Conservation (phyloP, 2,888 invertebrate genomes). For the Drosophila incognita region DNA sequence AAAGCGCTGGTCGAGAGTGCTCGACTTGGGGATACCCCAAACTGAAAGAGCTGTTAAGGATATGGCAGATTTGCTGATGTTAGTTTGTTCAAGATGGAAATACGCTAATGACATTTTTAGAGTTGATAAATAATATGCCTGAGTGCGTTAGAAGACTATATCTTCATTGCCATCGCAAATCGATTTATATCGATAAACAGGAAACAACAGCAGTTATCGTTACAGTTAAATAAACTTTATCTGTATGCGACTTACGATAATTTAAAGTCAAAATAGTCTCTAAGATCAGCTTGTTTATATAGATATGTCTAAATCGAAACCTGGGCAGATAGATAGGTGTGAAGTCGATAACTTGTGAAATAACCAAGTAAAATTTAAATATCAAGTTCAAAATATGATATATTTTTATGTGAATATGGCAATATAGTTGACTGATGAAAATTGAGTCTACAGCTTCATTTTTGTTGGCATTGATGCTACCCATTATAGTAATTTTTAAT, state of each 20-base stretch:
- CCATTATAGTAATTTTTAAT: background rate
- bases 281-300: background rate
- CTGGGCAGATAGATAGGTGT: background rate
- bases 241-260: background rate
- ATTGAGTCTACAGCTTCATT: background rate
- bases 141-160: background rate
- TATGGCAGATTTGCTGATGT: background rate
- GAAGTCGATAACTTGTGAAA: fast-evolving
- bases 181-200: background rate
- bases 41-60: background rate
- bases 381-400: background rate
- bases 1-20: background rate
- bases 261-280: background rate
- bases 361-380: background rate
- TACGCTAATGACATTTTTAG: background rate
- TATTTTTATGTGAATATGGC: background rate
- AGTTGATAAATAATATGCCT: background rate
- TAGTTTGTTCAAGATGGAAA: background rate
- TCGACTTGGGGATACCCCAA: background rate
- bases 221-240: background rate
- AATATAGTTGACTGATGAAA: background rate
- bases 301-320: too few species aligned
- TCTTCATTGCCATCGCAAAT: background rate
- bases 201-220: background rate
- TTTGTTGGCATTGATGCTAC: background rate